Conservation (phyloP, 2,797 vertebrate genomes). For the Neostethus bicornis region DNA sequence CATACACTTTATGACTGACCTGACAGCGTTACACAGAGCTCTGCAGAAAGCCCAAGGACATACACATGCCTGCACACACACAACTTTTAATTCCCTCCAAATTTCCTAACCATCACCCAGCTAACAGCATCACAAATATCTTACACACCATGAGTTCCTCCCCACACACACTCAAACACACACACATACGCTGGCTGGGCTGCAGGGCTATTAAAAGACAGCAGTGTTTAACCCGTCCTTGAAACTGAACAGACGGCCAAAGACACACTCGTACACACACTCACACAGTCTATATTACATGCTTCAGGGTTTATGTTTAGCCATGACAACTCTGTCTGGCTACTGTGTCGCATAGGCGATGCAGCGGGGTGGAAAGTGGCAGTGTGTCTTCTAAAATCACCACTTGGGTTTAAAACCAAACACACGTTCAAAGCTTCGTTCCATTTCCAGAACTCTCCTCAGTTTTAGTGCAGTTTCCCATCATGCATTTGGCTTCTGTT, state of each 20-base stretch:
- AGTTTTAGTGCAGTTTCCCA: not conserved
- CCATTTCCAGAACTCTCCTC: not conserved
- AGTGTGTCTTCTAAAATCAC: slow-evolving; percentile 46
- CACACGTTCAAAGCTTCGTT: slow-evolving; percentile 4
- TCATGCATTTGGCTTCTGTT: not conserved
- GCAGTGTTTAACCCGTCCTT: slow-evolving; percentile 70
- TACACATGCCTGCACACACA: slow-evolving; percentile 23
- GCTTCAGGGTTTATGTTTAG: slow-evolving; percentile 61
- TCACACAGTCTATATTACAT: slow-evolving; percentile 54
- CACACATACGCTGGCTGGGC: slow-evolving; percentile 34
- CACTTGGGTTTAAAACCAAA: slow-evolving; percentile 34
- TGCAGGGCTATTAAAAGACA: slow-evolving; percentile 71
- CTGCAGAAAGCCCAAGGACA: slow-evolving; percentile 59
- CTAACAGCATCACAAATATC: slow-evolving; percentile 14
- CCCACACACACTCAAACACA: slow-evolving; percentile 5
- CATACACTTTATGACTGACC: slow-evolving; percentile 46
- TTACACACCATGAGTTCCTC: slow-evolving; percentile 26
- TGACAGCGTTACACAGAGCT: slow-evolving; percentile 49
- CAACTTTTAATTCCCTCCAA: slow-evolving; percentile 9
- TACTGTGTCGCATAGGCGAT: slow-evolving; percentile 40
- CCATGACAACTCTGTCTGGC: slow-evolving; percentile 63
- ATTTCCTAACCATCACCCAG: slow-evolving; percentile 6
- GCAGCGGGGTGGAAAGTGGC: slow-evolving; percentile 63
- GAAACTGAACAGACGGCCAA: slow-evolving; percentile 63
- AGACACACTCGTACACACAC: slow-evolving; percentile 28